Percentiles rank a stretch among this genome's conserved stretches.
Conservation (phyloP, 1,140 invertebrate genomes). For the Drosophila burlai region DNA sequence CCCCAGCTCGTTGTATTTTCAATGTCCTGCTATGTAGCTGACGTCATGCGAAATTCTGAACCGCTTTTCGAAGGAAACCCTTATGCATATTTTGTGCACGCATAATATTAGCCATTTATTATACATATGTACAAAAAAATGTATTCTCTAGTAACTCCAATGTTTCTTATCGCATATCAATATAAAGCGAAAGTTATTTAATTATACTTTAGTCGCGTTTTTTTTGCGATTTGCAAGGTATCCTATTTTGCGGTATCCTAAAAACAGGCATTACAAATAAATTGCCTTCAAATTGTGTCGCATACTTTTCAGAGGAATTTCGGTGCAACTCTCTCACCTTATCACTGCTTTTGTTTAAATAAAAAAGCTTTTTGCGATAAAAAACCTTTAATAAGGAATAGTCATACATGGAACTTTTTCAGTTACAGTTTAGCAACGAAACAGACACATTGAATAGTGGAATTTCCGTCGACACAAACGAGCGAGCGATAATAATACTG, state of each 20-base stretch:
- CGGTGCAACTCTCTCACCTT: neutral
- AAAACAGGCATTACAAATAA: neutral
- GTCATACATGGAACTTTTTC: neutral
- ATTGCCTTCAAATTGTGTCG: neutral
- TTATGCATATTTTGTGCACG: neutral
- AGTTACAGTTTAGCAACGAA: constrained; percentile 9
- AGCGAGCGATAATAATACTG: neutral
- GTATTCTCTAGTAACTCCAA: too few species aligned
- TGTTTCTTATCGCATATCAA: too few species aligned
- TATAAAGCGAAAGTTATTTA: too few species aligned
- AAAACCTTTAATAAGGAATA: neutral
- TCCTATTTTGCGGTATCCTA: neutral
- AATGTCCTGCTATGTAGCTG: constrained; percentile 5
- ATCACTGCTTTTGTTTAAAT: neutral
- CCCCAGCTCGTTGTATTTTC: constrained; percentile 1
- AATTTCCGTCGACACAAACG: neutral
- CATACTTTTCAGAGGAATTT: constrained; percentile 1
- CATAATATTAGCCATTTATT: neutral
- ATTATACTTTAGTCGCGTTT: too few species aligned
- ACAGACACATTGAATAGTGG: constrained; percentile 1
- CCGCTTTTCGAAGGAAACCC: too few species aligned
- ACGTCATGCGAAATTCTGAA: constrained; percentile 1
- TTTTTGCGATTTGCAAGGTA: neutral
- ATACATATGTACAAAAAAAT: neutral
- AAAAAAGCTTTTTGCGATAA: constrained; percentile 8